These are phyloP conservation scores for Trachelus stipa DNA, from an alignment of 2,888 invertebrate species.

Conservation along the genomic window DNA sequence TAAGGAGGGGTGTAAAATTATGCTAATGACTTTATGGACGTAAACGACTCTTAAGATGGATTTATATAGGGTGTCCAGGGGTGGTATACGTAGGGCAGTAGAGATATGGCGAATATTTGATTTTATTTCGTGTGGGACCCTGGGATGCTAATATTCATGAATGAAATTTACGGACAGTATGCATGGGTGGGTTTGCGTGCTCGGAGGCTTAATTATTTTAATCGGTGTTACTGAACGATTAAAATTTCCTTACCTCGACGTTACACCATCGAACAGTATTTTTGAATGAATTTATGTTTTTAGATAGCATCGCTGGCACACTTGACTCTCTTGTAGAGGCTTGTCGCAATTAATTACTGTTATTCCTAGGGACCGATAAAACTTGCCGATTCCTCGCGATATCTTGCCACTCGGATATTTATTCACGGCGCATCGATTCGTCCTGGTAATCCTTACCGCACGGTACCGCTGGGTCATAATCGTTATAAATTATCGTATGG, in stretches of 20 bases:
- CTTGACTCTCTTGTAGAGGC: conserved; percentile 1
- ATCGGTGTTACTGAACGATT: conserved; percentile 8
- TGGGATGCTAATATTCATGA: background rate
- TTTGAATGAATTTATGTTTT: conserved; percentile 19
- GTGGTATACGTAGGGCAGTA: background rate
- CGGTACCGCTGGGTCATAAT: background rate
- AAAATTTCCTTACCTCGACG: conserved; percentile 17
- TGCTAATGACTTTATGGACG: background rate
- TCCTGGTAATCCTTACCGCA: background rate
- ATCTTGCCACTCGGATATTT: background rate
- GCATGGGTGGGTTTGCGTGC: background rate
- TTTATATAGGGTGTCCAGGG: background rate
- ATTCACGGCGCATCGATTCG: background rate
- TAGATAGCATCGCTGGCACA: conserved; percentile 14
- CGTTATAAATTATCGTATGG: background rate
- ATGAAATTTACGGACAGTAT: conserved; percentile 13
- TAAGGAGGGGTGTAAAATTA: background rate
- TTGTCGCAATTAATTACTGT: conserved; percentile 18
- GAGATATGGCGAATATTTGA: background rate
- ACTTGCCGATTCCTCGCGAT: background rate
- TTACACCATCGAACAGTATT: conserved; percentile 11
- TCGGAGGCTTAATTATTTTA: conserved; percentile 7
- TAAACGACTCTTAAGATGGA: background rate
- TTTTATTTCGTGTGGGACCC: background rate
- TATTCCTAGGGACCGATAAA: conserved; percentile 12